A percentile compares a stretch with the other conserved stretches of the same genome.
Evolutionary conservation across 37 sponge, comb jelly and placozoan species (phyloP).

Genomic region (Spongia lamella): DNA sequence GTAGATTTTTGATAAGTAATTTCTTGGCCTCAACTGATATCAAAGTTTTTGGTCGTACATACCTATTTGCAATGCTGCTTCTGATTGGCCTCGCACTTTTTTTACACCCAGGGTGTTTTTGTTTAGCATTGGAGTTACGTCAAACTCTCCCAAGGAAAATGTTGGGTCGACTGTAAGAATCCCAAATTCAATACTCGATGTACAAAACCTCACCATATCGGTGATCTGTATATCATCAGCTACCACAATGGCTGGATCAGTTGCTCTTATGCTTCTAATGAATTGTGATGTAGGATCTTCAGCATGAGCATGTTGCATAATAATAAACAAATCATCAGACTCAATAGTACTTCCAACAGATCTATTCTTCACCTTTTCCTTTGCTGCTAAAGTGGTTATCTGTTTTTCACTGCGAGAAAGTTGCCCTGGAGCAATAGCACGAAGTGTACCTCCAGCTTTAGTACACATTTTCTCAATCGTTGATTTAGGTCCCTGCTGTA

Average conservation of each 20-base stretch:
- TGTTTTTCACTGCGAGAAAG: slow-evolving; percentile 52
- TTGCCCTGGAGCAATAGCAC: slow-evolving; percentile 42
- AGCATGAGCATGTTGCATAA: slow-evolving; percentile 47
- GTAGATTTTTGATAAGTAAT: too few species aligned
- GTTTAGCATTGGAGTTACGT: slow-evolving; percentile 52
- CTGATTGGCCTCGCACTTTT: too few species aligned
- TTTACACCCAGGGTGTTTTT: too few species aligned
- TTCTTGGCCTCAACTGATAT: too few species aligned
- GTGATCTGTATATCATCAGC: slow-evolving; percentile 29
- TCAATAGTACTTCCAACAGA: too few species aligned
- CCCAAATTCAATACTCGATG: slow-evolving; percentile 21
- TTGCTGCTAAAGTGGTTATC: slow-evolving; percentile 27
- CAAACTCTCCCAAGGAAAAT: slow-evolving; percentile 55
- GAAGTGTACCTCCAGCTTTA: slow-evolving; percentile 36
- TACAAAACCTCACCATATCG: slow-evolving; percentile 49
- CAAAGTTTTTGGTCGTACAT: too few species aligned
- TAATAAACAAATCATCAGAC: slow-evolving; percentile 40
- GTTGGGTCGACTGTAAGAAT: slow-evolving; percentile 58
- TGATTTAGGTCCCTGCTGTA: slow-evolving; percentile 28
- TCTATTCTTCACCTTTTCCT: neutral
- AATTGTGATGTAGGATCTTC: slow-evolving; percentile 40
- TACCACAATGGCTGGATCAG: slow-evolving; percentile 58
- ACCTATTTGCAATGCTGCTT: too few species aligned
- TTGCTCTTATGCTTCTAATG: slow-evolving; percentile 26
- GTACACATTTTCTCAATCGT: neutral